Evolutionary conservation across 1,140 invertebrate genomes (phyloP).

Genomic region (Dysdera silvatica): DNA sequence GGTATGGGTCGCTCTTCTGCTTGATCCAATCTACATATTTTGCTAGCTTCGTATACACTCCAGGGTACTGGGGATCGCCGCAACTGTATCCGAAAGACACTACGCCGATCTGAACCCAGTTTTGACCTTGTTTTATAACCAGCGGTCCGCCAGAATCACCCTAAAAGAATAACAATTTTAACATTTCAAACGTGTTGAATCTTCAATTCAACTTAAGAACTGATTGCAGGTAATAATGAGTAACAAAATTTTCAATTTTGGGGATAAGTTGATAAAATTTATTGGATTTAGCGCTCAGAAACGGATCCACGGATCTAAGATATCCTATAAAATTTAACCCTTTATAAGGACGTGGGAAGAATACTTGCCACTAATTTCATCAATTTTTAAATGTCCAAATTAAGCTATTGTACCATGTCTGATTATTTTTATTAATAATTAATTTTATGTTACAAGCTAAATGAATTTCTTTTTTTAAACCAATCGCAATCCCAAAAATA

Average conservation of each 20-base stretch:
- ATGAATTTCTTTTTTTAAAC: no score
- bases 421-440: no score
- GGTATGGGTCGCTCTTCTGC: neutral
- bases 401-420: no score
- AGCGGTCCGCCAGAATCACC: slow-evolving; percentile 50
- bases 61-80: slow-evolving; percentile 80
- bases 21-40: slow-evolving; percentile 68
- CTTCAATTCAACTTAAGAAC: no score
- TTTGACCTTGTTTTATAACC: slow-evolving; percentile 29
- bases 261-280: neutral
- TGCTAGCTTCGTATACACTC: slow-evolving; percentile 71
- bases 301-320: no score
- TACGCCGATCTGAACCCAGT: slow-evolving; percentile 59
- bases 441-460: no score
- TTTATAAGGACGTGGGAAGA: no score
- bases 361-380: no score
- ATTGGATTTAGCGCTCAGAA: neutral
- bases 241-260: neutral
- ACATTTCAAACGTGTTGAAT: no score
- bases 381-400: no score
- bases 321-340: no score
- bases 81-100: slow-evolving; percentile 91
- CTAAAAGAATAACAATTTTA: slow-evolving; percentile 13
- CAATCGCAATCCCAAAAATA: no score
- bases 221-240: neutral